Evolutionary conservation across 2,888 invertebrate species (phyloP), one percentile per base, ranked within the genome.

Genomic region (Watsonalla cultraria): DNA sequence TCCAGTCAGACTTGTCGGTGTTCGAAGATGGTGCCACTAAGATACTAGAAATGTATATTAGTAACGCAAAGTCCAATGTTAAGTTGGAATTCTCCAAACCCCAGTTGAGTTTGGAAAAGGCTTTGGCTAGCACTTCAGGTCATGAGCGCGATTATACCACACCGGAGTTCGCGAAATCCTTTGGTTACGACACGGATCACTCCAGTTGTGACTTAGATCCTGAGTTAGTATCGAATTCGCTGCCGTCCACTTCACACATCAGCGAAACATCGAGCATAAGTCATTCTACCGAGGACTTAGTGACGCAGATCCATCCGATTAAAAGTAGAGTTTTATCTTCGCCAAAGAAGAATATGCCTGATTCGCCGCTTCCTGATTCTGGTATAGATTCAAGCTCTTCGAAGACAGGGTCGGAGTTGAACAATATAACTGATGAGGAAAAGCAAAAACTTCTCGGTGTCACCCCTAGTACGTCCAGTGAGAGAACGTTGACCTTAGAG

Each of bases 361-460:
- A 91, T 70, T 91, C 91, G 0, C 91, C 91, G 0, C 59, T 91
- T 50, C 90, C 90, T 0, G 90, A 91, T 68, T 88, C 88, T 0
- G 91, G 88, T 1, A 74, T 86, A 1, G 91, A 90, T 51, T 85
- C 86, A 0, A 77, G 73, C 59, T 80, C 85, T 0, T 84, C 88
- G 0, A 89, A 88, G 72, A 78, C 80, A 6, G 67, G 68, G 0
- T 72, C 86, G 0, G 93, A 92, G 69, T 84, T 93, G 55, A 89
- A 93, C 52, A 98, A 97, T 82, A 96, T 97, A 15, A 98, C 98
- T 0, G 98, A 98, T 74, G 98, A 98, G 79, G 98, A 98, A 76
- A 98, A 98, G 74, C 95, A 96, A 70, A 93, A 94, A 57, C 57
- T 91, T n/a, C 72, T 87, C 6, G 72, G 77, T 42, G 79, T 71